Conservation (phyloP, 1,140 invertebrate species). For the Zaprionus vittiger region DNA sequence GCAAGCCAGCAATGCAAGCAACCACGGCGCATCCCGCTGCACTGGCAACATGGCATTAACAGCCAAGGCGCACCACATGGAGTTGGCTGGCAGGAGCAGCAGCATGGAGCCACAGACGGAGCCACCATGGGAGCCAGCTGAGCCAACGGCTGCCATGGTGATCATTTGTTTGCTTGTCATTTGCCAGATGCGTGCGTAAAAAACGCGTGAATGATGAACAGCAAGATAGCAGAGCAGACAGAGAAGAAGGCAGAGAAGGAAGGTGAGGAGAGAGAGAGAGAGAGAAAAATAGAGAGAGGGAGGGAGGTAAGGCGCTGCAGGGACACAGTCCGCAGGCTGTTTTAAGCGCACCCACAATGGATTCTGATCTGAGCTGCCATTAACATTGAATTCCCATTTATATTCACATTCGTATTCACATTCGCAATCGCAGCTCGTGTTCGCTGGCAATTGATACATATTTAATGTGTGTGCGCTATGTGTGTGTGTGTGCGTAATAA, state of each 20-base stretch:
- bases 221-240: neutral
- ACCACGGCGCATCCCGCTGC: constrained; percentile 2
- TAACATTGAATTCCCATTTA: constrained; percentile 40
- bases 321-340: neutral
- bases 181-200: constrained; percentile 51
- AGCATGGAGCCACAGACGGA: neutral
- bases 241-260: neutral
- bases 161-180: constrained; percentile 68
- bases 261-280: neutral
- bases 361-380: constrained; percentile 20
- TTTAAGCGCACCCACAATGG: constrained; percentile 16
- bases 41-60: constrained; percentile 8
- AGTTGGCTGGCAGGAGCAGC: neutral
- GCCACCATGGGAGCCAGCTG: constrained; percentile 28
- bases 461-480: constrained; percentile 22
- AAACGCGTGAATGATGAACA: constrained; percentile 31
- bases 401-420: constrained; percentile 18
- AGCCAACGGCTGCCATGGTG: constrained; percentile 24
- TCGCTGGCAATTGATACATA: constrained; percentile 21
- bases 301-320: neutral
- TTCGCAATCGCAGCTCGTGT: constrained; percentile 4
- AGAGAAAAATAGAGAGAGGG: neutral
- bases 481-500: constrained; percentile 1
- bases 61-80: neutral
- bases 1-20: neutral